A percentile compares a stretch with the other conserved stretches of the same genome.
Evolutionary conservation across 2,113 vertebrate genomes (phyloP).

Genomic region (Pituophis catenifer): DNA sequence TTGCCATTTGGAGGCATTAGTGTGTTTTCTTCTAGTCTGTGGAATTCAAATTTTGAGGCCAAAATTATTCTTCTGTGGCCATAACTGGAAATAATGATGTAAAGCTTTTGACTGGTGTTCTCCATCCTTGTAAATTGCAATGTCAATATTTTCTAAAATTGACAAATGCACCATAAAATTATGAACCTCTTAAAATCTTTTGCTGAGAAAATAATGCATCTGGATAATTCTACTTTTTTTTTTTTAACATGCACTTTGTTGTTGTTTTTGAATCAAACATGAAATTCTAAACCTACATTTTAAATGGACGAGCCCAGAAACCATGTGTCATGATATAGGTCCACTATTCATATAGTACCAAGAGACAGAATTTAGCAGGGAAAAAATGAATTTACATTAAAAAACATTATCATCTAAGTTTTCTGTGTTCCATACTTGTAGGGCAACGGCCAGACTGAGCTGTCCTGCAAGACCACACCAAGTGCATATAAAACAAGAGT

Average conservation of each 20-base stretch:
- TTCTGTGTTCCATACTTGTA: conserved; percentile 76
- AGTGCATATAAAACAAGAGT: conserved; percentile 92
- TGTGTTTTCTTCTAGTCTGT: background rate
- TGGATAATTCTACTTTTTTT: background rate
- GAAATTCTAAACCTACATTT: background rate
- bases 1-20: conserved; percentile 52
- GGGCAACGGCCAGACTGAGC: conserved; percentile 82
- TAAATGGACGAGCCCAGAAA: background rate
- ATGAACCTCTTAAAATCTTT: background rate
- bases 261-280: background rate
- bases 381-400: background rate
- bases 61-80: conserved; percentile 30
- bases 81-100: conserved; percentile 11
- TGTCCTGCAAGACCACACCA: conserved; percentile 90
- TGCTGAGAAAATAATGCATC: background rate
- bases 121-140: background rate
- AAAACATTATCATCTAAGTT: conserved; percentile 13
- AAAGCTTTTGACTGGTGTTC: conserved; percentile 22
- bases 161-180: background rate
- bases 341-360: conserved; percentile 1
- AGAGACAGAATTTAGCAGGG: background rate
- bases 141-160: conserved; percentile 14
- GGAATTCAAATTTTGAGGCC: background rate
- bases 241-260: no score
- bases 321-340: conserved; percentile 2